Conservation (phyloP, 2,888 invertebrate species). For the Mesorhabditis spiculigera region DNA sequence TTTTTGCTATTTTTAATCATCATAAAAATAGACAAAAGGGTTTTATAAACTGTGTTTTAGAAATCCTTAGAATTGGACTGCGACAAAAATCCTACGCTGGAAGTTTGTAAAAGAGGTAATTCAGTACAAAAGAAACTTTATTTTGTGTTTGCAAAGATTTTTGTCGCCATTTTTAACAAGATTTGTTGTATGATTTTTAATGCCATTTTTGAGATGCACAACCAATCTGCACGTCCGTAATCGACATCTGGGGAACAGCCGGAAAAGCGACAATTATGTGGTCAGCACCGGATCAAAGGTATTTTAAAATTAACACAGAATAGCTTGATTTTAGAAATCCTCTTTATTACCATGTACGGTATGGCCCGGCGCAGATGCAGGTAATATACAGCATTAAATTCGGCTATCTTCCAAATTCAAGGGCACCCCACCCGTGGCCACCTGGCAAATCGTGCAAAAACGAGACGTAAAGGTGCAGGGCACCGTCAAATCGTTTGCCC, state of each 20-base stretch:
- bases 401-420: conserved; percentile 10
- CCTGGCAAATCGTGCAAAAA: conserved; percentile 41
- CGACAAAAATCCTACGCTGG: conserved; percentile 39
- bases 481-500: conserved; percentile 30
- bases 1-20: background rate
- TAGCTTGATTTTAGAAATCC: conserved; percentile 17
- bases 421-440: conserved; percentile 40
- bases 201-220: conserved; percentile 25
- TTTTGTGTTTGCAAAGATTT: background rate
- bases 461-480: conserved; percentile 46
- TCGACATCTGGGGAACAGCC: conserved; percentile 34
- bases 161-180: background rate
- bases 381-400: background rate
- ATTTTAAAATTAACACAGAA: background rate
- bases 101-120: conserved; percentile 40
- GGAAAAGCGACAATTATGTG: conserved; percentile 43
- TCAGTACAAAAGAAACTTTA: background rate
- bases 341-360: conserved; percentile 46
- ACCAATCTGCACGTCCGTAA: conserved; percentile 37
- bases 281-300: conserved; percentile 23
- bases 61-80: conserved; percentile 52
- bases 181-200: no score
- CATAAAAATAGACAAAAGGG: background rate
- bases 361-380: conserved; percentile 40
- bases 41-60: conserved; percentile 13